Evolutionary conservation across 2,113 vertebrate genomes (phyloP), one percentile per base, ranked within the genome.

Genomic region (Lontra canadensis): DNA sequence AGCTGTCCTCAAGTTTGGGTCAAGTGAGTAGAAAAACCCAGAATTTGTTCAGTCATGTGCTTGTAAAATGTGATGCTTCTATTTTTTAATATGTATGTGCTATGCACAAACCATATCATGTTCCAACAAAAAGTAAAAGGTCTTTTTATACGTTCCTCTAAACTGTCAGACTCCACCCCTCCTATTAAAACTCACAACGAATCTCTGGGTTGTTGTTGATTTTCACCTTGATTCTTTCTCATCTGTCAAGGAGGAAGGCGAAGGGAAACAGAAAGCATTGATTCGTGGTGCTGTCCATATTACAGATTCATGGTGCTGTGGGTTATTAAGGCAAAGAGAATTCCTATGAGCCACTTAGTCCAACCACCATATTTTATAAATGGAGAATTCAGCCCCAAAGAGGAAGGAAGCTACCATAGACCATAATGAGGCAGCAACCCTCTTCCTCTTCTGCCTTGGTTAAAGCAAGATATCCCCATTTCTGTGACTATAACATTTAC

Each of bases 51-150:
- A 98, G 98, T 99, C 97, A 98, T 98, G 98, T 99, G 98, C 71
- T 92, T 95, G 74, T 92, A 99, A 99, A 63, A 99, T 99, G 98
- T 98, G 99, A 99, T 99, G 98, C 99, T 99, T 99, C 99, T 99
- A 99, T 99, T 99, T 99, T 99, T 92, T 96, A 97, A 99, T 99
- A 99, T 98, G 99, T 99, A 99, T 99, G 99, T 99, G 99, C 99
- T 99, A 99, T 98, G 99, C 99, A 99, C 99, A 99, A 96, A 99
- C 99, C 99, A 98, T 99, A 99, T 98, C 99, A 98, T 99, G 99
- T 99, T 99, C 99, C 99, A 98, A 97, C 99, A 47, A 84, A 97
- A 99, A 99, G 99, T 98, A 98, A 99, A 99, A 98, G 98, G 95
- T 98, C 96, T 98, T 99, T 99, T 99, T 98, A 99, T 99, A 99